Percentiles rank a stretch among this genome's conserved stretches.
Conservation (phyloP, 2,797 vertebrate genomes). For the Labroides dimidiatus region DNA sequence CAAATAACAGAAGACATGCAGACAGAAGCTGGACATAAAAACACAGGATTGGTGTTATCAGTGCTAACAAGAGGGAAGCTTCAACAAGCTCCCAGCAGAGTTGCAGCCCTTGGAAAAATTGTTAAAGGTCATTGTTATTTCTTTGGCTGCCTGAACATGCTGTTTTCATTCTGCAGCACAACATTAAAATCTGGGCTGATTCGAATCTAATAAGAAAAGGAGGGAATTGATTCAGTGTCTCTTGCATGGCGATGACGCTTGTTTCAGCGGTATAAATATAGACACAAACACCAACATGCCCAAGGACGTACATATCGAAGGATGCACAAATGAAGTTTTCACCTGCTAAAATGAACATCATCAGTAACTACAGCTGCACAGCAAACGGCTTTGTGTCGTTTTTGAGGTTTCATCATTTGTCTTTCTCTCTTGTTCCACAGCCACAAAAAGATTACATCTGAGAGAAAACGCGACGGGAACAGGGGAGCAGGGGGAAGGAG, state of each 20-base stretch:
- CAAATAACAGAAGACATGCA: slow-evolving; percentile 41
- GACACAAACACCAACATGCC: neutral
- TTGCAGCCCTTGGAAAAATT: slow-evolving; percentile 38
- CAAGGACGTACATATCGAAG: slow-evolving; percentile 1
- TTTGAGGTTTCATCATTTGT: slow-evolving; percentile 66
- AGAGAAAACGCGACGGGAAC: slow-evolving; percentile 43
- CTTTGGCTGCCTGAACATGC: slow-evolving; percentile 23
- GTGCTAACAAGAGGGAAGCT: slow-evolving; percentile 62
- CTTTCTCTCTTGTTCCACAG: slow-evolving; percentile 47
- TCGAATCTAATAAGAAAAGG: slow-evolving; percentile 47
- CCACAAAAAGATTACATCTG: slow-evolving; percentile 65
- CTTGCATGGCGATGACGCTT: slow-evolving; percentile 16
- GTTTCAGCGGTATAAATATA: slow-evolving; percentile 28
- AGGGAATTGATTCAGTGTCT: slow-evolving; percentile 32
- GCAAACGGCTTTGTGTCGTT: slow-evolving; percentile 62
- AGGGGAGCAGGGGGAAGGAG: slow-evolving; percentile 21
- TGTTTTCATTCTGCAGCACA: slow-evolving; percentile 24
- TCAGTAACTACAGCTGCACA: slow-evolving; percentile 40
- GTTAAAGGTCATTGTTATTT: slow-evolving; percentile 44
- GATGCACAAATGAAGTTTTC: slow-evolving; percentile 2
- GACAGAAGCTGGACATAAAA: slow-evolving; percentile 56
- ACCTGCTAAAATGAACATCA: slow-evolving; percentile 54
- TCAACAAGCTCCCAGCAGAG: slow-evolving; percentile 45
- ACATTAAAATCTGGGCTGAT: slow-evolving; percentile 37
- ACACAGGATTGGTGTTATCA: slow-evolving; percentile 42